Percentiles rank a stretch among this genome's conserved stretches.
phyloP scores from a whole-genome alignment of 1,140 invertebrate genomes.

The Periplaneta americana region DNA sequence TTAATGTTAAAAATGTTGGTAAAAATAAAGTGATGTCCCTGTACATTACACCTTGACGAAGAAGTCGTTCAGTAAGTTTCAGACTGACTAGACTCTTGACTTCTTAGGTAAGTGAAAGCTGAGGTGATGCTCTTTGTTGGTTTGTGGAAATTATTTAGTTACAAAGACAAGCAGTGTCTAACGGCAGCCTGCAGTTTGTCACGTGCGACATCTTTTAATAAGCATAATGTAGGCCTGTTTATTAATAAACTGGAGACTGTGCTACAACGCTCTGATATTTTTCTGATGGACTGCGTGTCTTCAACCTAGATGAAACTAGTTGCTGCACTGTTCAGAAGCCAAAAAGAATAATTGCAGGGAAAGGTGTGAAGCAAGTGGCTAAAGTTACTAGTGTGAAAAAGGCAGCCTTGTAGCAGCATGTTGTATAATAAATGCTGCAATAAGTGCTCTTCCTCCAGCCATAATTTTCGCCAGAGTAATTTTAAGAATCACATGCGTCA shows the following conservation, averaged over 20 bases:
- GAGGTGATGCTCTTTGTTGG: too few relatives aligned
- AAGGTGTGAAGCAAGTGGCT: constrained; percentile 26
- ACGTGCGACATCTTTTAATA: constrained; percentile 28
- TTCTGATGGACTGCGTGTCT: constrained; percentile 28
- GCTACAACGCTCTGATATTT: constrained; percentile 21
- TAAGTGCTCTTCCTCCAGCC: constrained; percentile 35
- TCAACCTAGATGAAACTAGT: constrained; percentile 37
- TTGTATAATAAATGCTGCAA: constrained; percentile 33
- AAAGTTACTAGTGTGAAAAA: constrained; percentile 32
- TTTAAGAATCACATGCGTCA: constrained; percentile 31
- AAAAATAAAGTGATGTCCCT: too few relatives aligned
- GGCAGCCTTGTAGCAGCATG: constrained; percentile 37
- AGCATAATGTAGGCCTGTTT: too few relatives aligned
- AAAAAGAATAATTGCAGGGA: constrained; percentile 26
- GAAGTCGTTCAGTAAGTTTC: too few relatives aligned
- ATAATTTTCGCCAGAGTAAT: constrained; percentile 36
- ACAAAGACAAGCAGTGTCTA: too few relatives aligned
- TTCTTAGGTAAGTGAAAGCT: too few relatives aligned
- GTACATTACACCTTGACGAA: too few relatives aligned
- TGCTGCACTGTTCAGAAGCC: constrained; percentile 32
- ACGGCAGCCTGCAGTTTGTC: constrained; percentile 27
- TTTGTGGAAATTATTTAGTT: too few relatives aligned
- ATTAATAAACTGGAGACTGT: constrained; percentile 21
- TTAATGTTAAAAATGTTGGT: too few relatives aligned
- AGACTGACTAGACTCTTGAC: too few relatives aligned